These are phyloP conservation scores for Leptestheria dahalacensis DNA, from an alignment of 1,140 invertebrate genomes.

Conservation along the genomic window DNA sequence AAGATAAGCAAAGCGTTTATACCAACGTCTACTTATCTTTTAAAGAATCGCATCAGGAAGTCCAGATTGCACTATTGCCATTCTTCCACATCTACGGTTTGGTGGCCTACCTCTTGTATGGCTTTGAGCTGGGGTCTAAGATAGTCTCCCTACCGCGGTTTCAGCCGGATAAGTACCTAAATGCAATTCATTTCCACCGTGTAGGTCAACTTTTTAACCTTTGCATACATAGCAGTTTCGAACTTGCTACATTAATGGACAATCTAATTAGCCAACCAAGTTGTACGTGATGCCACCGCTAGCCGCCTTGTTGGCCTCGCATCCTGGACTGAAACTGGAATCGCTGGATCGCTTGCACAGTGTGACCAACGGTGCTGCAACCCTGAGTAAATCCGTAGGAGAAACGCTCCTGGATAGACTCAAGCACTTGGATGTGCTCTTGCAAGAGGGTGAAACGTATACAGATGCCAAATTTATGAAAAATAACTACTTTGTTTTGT, in stretches of 20 bases:
- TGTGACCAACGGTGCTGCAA: constrained; percentile 51
- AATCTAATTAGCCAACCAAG: constrained; percentile 22
- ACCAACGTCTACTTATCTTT: too few species aligned
- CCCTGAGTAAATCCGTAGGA: constrained; percentile 36
- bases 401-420: constrained; percentile 10
- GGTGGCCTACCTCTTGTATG: constrained; percentile 16
- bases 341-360: constrained; percentile 36
- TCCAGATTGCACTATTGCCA: neutral
- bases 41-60: neutral
- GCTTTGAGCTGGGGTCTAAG: constrained; percentile 17
- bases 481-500: neutral
- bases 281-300: constrained; percentile 34
- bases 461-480: neutral
- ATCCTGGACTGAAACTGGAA: constrained; percentile 39
- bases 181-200: constrained; percentile 20
- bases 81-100: too few species aligned
- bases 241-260: neutral
- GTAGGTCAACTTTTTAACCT: constrained; percentile 1
- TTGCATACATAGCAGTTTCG: neutral
- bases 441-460: constrained; percentile 11
- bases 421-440: constrained; percentile 2
- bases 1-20: constrained; percentile 21
- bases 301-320: constrained; percentile 49
- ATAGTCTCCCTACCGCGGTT: constrained; percentile 20
- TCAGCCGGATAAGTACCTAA: constrained; percentile 20